A percentile compares a stretch with the other conserved stretches of the same genome.
These are phyloP conservation scores for Biston betularia DNA, from an alignment of 2,888 invertebrate genomes.

Conservation along the genomic window DNA sequence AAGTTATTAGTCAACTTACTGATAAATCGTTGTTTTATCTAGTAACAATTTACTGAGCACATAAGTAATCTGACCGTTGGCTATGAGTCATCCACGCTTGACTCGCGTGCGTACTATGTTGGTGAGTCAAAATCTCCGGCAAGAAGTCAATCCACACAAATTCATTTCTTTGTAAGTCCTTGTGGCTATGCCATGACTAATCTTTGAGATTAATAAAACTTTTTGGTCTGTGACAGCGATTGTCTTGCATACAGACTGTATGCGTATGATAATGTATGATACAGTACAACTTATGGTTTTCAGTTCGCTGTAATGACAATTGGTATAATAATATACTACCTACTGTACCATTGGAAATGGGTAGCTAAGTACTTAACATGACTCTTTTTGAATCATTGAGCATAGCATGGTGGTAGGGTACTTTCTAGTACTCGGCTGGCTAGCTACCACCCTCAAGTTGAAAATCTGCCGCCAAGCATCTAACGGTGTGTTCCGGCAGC, in stretches of 20 bases:
- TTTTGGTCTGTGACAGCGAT: slow-evolving; percentile 11
- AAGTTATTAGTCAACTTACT: slow-evolving; percentile 31
- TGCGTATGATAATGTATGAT: not conserved
- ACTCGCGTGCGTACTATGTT: slow-evolving; percentile 64
- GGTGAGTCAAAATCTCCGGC: slow-evolving; percentile 65
- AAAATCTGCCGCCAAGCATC: too few species aligned
- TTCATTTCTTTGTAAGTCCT: slow-evolving; percentile 48
- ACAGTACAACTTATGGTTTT: too few species aligned
- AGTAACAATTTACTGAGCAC: slow-evolving; percentile 9
- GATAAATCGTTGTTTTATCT: slow-evolving; percentile 41
- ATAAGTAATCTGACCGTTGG: slow-evolving; percentile 30
- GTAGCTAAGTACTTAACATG: not conserved
- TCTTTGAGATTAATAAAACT: slow-evolving; percentile 33
- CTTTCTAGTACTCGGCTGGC: too few species aligned
- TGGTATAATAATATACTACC: too few species aligned
- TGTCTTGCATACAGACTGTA: not conserved
- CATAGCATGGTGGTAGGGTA: too few species aligned
- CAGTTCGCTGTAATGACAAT: too few species aligned
- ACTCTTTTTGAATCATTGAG: not conserved
- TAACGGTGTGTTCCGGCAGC: too few species aligned
- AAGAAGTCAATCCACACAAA: slow-evolving; percentile 49
- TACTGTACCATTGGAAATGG: not conserved
- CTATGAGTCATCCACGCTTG: slow-evolving; percentile 53
- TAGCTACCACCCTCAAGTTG: too few species aligned
- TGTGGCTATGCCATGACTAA: slow-evolving; percentile 49